A percentile compares a stretch with the other conserved stretches of the same genome.
These are phyloP conservation scores for Dynastes grantii DNA, from an alignment of 2,888 invertebrate genomes.

Conservation along the genomic window DNA sequence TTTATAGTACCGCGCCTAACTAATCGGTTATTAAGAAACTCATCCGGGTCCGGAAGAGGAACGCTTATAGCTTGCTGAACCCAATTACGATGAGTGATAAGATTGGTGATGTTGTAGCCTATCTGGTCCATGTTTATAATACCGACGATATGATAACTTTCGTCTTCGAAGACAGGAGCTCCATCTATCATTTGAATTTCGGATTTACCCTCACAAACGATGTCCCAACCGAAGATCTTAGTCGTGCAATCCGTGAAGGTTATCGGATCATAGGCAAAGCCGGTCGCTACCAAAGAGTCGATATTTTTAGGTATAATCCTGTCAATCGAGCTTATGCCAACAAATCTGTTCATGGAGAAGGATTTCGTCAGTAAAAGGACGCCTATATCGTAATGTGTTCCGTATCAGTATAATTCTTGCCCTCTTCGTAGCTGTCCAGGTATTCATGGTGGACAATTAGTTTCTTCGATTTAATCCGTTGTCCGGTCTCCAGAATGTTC, in stretches of 20 bases:
- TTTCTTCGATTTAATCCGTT: neutral
- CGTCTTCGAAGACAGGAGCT: neutral
- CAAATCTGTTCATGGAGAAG: neutral
- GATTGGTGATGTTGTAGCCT: neutral
- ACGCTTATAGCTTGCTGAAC: neutral
- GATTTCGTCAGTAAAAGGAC: neutral
- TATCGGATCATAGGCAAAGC: neutral
- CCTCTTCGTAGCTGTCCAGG: neutral
- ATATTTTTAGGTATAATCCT: neutral
- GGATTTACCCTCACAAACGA: neutral
- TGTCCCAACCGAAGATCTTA: neutral
- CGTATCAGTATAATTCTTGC: neutral
- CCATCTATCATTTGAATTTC: neutral
- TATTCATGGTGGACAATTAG: neutral
- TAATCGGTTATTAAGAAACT: too few species aligned
- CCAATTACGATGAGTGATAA: constrained; percentile 4
- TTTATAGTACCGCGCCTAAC: too few species aligned
- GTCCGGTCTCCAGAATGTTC: neutral
- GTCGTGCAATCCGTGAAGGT: neutral
- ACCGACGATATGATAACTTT: neutral
- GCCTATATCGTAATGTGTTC: neutral
- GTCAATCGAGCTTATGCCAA: neutral
- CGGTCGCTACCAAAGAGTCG: neutral
- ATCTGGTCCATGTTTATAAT: neutral
- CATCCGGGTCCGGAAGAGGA: neutral